A percentile compares a stretch with the other conserved stretches of the same genome.
These are phyloP conservation scores for Tenebrio molitor DNA, from an alignment of 1,140 invertebrate species.

Conservation along the genomic window DNA sequence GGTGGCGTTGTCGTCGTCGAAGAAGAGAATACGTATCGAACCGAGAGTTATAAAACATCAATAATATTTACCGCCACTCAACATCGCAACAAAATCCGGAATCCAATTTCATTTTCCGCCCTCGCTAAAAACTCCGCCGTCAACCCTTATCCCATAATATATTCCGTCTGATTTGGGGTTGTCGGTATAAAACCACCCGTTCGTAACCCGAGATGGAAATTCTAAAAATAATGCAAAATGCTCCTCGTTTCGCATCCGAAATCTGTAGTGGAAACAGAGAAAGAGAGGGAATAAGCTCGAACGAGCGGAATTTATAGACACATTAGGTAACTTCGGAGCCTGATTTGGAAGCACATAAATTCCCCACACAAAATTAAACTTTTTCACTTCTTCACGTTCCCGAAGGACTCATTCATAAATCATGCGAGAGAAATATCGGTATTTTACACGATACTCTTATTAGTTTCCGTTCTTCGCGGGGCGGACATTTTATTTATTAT, in stretches of 20 bases:
- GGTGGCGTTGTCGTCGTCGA: background rate
- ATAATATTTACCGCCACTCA: constrained; percentile 46
- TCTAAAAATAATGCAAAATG: constrained; percentile 52
- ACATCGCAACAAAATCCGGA: constrained; percentile 49
- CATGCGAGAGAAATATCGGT: constrained; percentile 39
- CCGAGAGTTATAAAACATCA: constrained; percentile 49
- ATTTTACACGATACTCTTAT: constrained; percentile 35
- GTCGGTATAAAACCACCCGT: constrained; percentile 48
- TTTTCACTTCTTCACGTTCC: constrained; percentile 44
- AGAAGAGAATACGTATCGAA: background rate
- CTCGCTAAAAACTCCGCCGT: constrained; percentile 47
- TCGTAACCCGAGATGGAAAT: constrained; percentile 51
- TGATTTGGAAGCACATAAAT: constrained; percentile 50
- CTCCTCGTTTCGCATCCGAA: constrained; percentile 42
- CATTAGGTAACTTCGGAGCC: constrained; percentile 48
- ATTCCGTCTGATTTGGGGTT: constrained; percentile 50
- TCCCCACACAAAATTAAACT: constrained; percentile 49
- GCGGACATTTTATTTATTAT: constrained; percentile 34
- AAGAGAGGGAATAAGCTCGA: constrained; percentile 42
- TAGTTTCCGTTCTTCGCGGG: constrained; percentile 32
- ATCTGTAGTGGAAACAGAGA: constrained; percentile 38
- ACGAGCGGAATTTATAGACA: constrained; percentile 49
- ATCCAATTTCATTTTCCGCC: constrained; percentile 52
- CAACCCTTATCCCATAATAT: constrained; percentile 51
- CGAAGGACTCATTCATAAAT: constrained; percentile 45